These are phyloP conservation scores for Thera britannica DNA, from an alignment of 2,888 invertebrate genomes.

Conservation along the genomic window DNA sequence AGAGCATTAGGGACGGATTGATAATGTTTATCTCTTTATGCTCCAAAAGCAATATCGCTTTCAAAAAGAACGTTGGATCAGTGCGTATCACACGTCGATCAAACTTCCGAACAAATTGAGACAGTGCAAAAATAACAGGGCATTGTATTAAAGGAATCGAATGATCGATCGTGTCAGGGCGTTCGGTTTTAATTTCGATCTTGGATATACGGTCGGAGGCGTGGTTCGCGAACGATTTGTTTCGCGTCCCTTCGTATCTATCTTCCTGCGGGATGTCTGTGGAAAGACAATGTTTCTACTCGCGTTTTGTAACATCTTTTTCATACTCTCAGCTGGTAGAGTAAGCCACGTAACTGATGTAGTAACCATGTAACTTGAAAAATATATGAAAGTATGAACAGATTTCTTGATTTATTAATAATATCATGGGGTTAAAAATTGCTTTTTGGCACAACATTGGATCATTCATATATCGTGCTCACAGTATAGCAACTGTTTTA, in stretches of 20 bases:
- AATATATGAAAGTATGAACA: too few relatives aligned
- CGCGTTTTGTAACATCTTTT: constrained; percentile 20
- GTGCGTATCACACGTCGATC: constrained; percentile 69
- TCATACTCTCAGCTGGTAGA: neutral
- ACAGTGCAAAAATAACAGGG: constrained; percentile 77
- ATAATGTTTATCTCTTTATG: constrained; percentile 35
- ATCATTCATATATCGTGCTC: too few relatives aligned
- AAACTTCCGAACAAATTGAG: constrained; percentile 73
- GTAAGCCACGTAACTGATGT: too few relatives aligned
- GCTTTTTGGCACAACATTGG: too few relatives aligned
- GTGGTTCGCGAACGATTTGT: constrained; percentile 82
- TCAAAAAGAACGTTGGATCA: constrained; percentile 63
- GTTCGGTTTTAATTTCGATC: constrained; percentile 83
- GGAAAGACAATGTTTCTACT: constrained; percentile 27
- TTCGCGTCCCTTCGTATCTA: constrained; percentile 69
- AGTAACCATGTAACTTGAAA: too few relatives aligned
- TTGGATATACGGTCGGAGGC: constrained; percentile 76
- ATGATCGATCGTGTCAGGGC: constrained; percentile 82
- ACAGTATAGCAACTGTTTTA: too few relatives aligned
- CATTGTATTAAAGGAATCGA: constrained; percentile 80
- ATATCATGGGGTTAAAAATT: too few relatives aligned
- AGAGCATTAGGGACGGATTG: neutral
- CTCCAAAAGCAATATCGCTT: constrained; percentile 51
- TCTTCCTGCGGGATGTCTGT: constrained; percentile 39
- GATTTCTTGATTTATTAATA: too few relatives aligned